Base-by-base conservation (phyloP, 2,888 invertebrate genomes). In the Ethmia dodecea region DNA sequence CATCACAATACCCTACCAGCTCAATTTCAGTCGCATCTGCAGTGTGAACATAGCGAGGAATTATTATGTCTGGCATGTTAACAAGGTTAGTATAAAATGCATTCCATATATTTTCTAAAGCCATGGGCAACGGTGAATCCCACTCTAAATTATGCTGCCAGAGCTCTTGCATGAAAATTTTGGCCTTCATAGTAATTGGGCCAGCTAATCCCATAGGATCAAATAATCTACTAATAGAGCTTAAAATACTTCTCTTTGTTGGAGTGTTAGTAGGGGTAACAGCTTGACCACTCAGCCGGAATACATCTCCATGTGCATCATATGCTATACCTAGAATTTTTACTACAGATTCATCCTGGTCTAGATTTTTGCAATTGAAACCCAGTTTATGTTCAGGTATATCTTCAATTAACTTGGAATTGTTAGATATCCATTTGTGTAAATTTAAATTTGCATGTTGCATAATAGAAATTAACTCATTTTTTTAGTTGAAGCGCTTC, bases 161-260 rank as follows among this genome's bases (percentile, higher is more conserved):
- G 2, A 35, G 5, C n/a, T 24, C 14, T 16, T 35, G 35, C 5
- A 35, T 6, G 3, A 35, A 15, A 1, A 25, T 0, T 12, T 35
- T 35, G 6, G 35, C 35, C n/a, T 11, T 24, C 8, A 35, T 16
- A 5, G 11, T 9, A 9, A 35, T 12, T 9, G 35, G 35, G 5
- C 25, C 25, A n/a, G n/a, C 16, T 2, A 35, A 14, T 3, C 35
- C 35, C 14, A 35, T n/a, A 5, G 35, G 35, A n/a, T 35, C 35
- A 12, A 15, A 35, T 10, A 35, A 24, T 13, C 12, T 22, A 9
- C 35, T 25, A 10, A 29, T 25, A 18, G 8, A 31, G n/a, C 29
- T 29, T n/a, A 35, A 15, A 1, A 35, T 11, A 9, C n/a, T 16
- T 1, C 25, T 29, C 16, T 35, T 29, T 3, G 35, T 29, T 12